phyloP scores from a whole-genome alignment of 2,113 vertebrate genomes.

The Vimba vimba region DNA sequence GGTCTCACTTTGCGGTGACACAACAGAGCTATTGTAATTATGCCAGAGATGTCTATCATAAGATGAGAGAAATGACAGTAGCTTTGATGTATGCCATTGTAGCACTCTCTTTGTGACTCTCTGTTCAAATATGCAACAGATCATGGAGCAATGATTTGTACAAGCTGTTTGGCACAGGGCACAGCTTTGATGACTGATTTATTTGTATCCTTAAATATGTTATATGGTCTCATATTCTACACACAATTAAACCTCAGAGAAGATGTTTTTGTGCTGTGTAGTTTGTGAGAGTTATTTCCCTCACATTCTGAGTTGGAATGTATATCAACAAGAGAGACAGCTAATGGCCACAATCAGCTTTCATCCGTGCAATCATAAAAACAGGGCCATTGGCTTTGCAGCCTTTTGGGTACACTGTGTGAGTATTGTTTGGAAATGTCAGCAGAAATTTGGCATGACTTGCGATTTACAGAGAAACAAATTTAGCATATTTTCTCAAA shows the following conservation, averaged over 20 bases:
- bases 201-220: background rate
- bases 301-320: background rate
- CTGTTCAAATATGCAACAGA: background rate
- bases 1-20: slow-evolving; percentile 35
- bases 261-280: slow-evolving; percentile 15
- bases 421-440: slow-evolving; percentile 29
- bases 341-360: slow-evolving; percentile 9
- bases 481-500: background rate
- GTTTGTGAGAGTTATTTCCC: slow-evolving; percentile 2
- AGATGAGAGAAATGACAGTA: background rate
- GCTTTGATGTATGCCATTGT: slow-evolving; percentile 2
- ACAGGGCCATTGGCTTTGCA: background rate
- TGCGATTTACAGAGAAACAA: slow-evolving; percentile 1
- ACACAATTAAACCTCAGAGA: background rate
- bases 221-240: background rate
- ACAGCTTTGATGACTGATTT: background rate
- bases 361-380: slow-evolving; percentile 35
- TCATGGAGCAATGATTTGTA: slow-evolving; percentile 1
- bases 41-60: slow-evolving; percentile 37
- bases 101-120: background rate
- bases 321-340: slow-evolving; percentile 26
- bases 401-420: background rate
- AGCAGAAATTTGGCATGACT: background rate
- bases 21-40: slow-evolving; percentile 35
- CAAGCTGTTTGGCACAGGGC: background rate